Evolutionary conservation across 2,797 vertebrate species (phyloP).

Genomic region (Protosalanx chinensis): DNA sequence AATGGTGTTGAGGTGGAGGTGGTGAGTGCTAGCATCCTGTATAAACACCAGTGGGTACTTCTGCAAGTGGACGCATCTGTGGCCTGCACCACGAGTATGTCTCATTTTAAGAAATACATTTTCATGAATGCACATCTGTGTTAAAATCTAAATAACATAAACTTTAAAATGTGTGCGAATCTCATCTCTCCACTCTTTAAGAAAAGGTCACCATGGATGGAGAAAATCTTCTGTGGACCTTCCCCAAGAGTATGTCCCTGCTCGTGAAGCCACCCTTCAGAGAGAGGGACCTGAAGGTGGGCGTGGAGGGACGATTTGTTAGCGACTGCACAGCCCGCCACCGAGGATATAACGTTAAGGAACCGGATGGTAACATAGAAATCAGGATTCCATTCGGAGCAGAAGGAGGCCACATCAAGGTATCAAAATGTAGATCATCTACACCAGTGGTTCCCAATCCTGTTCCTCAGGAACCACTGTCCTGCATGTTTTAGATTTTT

Average conservation of each 20-base stretch:
- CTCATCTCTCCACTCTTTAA: constrained; percentile 1
- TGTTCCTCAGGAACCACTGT: too few species aligned
- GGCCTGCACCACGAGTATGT: constrained; percentile 41
- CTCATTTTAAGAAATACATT: not conserved
- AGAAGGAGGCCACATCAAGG: constrained; percentile 49
- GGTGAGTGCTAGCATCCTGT: constrained; percentile 55
- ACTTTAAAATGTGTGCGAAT: not conserved
- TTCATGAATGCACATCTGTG: not conserved
- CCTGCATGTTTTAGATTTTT: too few species aligned
- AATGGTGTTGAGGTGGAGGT: constrained; percentile 39
- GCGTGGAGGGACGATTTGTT: constrained; percentile 39
- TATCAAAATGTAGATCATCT: not conserved
- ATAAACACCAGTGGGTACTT: constrained; percentile 72
- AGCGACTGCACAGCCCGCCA: constrained; percentile 33
- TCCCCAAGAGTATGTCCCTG: constrained; percentile 34
- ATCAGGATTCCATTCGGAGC: constrained; percentile 50
- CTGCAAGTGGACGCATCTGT: constrained; percentile 66
- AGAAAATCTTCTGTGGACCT: constrained; percentile 37
- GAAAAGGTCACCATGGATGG: constrained; percentile 35
- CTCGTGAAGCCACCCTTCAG: constrained; percentile 33
- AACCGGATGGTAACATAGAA: constrained; percentile 25
- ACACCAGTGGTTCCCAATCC: too few species aligned
- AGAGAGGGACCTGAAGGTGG: constrained; percentile 33
- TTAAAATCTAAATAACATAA: not conserved
- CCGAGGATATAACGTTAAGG: constrained; percentile 31